phyloP scores from a whole-genome alignment of 2,113 vertebrate genomes.

The Pedionomus torquatus region DNA sequence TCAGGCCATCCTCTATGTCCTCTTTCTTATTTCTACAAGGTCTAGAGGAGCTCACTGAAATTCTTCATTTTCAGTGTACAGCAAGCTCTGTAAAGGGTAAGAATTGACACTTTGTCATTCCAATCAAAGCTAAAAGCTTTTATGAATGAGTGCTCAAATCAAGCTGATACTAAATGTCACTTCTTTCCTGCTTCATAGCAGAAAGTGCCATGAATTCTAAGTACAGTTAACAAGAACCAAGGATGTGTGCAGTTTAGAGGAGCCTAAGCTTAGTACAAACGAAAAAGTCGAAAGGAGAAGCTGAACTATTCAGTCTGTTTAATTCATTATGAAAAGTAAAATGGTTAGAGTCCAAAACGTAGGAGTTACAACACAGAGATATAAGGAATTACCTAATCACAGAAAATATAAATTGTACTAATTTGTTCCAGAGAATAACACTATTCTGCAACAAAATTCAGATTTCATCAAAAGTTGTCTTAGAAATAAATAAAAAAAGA shows the following conservation, averaged over 20 bases:
- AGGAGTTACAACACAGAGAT: background rate
- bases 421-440: background rate
- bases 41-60: background rate
- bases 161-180: background rate
- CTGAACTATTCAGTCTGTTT: background rate
- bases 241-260: background rate
- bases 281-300: background rate
- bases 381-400: background rate
- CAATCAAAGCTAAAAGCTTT: constrained; percentile 33
- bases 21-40: background rate
- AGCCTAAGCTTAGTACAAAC: background rate
- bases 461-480: background rate
- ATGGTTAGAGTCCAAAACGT: background rate
- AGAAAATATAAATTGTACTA: background rate
- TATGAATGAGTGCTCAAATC: background rate
- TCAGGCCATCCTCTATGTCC: background rate
- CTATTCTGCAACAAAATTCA: background rate
- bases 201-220: constrained; percentile 41
- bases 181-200: background rate
- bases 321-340: background rate
- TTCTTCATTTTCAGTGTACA: background rate
- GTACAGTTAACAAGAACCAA: background rate
- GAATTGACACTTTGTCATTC: background rate
- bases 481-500: background rate
- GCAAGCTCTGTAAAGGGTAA: background rate